Evolutionary conservation across 2,797 vertebrate genomes (phyloP).

Genomic region (Liasis olivaceus): DNA sequence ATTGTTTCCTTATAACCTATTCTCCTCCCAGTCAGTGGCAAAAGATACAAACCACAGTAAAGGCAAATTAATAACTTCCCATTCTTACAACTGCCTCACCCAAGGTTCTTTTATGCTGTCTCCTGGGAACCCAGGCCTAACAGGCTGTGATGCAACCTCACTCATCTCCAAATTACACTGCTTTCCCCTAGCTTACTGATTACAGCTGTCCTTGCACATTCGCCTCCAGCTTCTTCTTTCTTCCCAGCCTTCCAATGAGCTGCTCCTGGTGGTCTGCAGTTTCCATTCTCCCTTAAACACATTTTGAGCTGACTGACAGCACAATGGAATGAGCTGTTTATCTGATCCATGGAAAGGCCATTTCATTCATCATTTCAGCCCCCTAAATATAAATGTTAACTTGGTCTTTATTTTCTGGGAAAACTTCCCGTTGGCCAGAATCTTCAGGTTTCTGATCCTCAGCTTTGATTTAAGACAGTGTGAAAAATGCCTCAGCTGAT

Average conservation of each 20-base stretch:
- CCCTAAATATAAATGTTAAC: background rate
- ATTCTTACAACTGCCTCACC: background rate
- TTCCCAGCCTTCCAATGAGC: background rate
- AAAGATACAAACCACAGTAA: too few relatives aligned
- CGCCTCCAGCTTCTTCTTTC: background rate
- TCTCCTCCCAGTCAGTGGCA: too few relatives aligned
- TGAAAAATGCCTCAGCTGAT: background rate
- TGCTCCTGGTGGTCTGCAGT: background rate
- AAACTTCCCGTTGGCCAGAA: background rate
- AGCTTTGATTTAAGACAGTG: background rate
- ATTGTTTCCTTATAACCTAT: too few relatives aligned
- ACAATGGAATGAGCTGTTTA: background rate
- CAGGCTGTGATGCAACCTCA: background rate
- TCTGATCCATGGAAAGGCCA: background rate
- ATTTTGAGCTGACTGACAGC: background rate
- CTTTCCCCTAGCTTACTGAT: background rate
- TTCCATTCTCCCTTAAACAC: background rate
- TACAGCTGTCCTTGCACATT: background rate
- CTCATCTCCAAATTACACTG: background rate
- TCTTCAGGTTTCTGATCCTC: background rate
- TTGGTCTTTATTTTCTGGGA: background rate
- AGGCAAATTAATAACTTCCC: background rate
- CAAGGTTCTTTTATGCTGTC: background rate
- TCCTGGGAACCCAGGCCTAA: background rate
- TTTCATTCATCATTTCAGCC: background rate